These are phyloP conservation scores for Trichacis sp. DNA, from an alignment of 2,888 invertebrate species.

Conservation along the genomic window DNA sequence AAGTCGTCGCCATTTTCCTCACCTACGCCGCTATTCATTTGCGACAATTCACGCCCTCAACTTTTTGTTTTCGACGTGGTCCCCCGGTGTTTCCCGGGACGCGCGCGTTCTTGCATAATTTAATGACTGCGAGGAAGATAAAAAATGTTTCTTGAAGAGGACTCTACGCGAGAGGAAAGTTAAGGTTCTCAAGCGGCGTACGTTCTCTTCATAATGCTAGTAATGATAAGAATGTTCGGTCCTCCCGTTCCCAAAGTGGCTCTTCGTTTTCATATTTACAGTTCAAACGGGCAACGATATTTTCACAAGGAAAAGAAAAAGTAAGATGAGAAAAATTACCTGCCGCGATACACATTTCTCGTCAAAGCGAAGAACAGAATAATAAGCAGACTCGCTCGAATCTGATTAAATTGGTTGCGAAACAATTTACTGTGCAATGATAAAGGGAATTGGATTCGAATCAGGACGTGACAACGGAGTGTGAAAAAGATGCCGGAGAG, in stretches of 20 bases:
- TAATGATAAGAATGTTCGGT: conserved; percentile 57
- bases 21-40: no score
- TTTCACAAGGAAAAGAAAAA: no score
- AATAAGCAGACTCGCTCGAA: background rate
- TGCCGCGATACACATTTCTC: no score
- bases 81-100: no score
- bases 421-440: conserved; percentile 29
- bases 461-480: conserved; percentile 37
- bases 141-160: conserved; percentile 15
- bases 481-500: conserved; percentile 6
- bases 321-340: no score
- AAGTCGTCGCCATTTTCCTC: no score
- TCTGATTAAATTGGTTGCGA: conserved; percentile 23
- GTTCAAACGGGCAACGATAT: conserved; percentile 5
- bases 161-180: conserved; percentile 11
- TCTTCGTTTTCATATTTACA: conserved; percentile 38
- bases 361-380: conserved; percentile 12
- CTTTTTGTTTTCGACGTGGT: background rate
- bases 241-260: conserved; percentile 44
- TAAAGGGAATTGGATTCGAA: conserved; percentile 38
- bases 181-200: conserved; percentile 23
- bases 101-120: background rate
- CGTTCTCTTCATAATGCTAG: conserved; percentile 29
- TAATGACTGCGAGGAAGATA: background rate
- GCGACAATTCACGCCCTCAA: no score